These are phyloP conservation scores for Gryllus bimaculatus DNA, from an alignment of 1,140 invertebrate species.

Conservation along the genomic window DNA sequence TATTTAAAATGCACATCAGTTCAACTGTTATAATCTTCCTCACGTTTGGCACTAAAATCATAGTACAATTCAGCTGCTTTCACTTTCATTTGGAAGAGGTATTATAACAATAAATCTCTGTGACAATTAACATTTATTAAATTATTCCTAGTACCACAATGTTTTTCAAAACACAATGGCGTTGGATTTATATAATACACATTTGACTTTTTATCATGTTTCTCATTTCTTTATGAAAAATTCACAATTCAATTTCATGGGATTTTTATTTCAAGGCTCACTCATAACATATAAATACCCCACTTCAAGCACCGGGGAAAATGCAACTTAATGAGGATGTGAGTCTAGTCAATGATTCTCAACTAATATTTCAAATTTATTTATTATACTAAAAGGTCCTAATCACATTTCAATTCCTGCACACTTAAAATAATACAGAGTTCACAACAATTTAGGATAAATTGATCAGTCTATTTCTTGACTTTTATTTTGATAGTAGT, in stretches of 20 bases:
- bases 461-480: not conserved
- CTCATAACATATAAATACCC: slow-evolving; percentile 5
- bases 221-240: not conserved
- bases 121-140: slow-evolving; percentile 6
- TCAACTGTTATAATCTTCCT: too few species aligned
- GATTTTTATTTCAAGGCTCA: not conserved
- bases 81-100: not conserved
- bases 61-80: too few species aligned
- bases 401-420: not conserved
- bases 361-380: not conserved
- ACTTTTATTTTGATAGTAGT: not conserved
- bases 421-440: not conserved
- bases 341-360: slow-evolving; percentile 1
- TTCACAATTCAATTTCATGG: not conserved
- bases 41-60: too few species aligned
- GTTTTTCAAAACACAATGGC: not conserved
- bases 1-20: too few species aligned
- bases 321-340: not conserved
- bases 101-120: not conserved
- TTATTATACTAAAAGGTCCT: not conserved
- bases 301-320: not conserved
- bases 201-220: not conserved
- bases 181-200: not conserved
- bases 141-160: slow-evolving; percentile 5
- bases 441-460: not conserved